Percentiles rank a stretch among this genome's conserved stretches.
Conservation (phyloP, 2,797 vertebrate species). For the Typhlichthys eigenmanni region DNA sequence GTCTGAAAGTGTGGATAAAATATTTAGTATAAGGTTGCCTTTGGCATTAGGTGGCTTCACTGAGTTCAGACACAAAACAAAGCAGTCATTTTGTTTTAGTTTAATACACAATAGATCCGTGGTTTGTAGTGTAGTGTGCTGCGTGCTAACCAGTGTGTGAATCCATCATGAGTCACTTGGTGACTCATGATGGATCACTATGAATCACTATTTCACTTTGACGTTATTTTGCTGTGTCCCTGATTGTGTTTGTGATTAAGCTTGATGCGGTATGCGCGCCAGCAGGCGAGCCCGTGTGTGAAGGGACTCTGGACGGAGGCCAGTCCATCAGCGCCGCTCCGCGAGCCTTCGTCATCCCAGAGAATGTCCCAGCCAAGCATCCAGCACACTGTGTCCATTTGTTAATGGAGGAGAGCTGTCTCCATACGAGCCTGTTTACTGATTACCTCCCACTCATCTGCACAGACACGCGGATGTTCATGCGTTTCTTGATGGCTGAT, state of each 20-base stretch:
- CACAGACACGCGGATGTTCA: background rate
- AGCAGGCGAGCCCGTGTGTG: background rate
- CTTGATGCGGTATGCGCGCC: background rate
- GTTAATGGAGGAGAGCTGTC: background rate
- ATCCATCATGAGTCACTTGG: constrained; percentile 9
- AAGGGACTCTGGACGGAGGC: background rate
- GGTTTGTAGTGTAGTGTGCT: background rate
- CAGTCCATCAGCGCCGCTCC: constrained; percentile 1
- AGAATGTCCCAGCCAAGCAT: background rate
- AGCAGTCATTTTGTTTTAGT: background rate
- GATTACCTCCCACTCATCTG: background rate
- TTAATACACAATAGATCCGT: background rate
- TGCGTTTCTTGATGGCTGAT: background rate
- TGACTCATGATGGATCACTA: constrained; percentile 17
- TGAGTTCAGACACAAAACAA: background rate
- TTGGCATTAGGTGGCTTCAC: background rate
- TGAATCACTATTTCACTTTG: constrained; percentile 2
- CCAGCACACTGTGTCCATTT: background rate
- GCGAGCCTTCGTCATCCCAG: background rate
- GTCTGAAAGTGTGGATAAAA: background rate
- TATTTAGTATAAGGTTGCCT: background rate
- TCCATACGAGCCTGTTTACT: background rate
- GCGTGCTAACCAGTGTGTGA: constrained; percentile 2
- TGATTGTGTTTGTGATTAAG: constrained; percentile 1
- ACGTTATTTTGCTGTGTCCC: background rate